Percentiles rank a stretch among this genome's conserved stretches.
These are phyloP conservation scores for Rhagoletis zephyria DNA, from an alignment of 1,140 invertebrate genomes.

Conservation along the genomic window DNA sequence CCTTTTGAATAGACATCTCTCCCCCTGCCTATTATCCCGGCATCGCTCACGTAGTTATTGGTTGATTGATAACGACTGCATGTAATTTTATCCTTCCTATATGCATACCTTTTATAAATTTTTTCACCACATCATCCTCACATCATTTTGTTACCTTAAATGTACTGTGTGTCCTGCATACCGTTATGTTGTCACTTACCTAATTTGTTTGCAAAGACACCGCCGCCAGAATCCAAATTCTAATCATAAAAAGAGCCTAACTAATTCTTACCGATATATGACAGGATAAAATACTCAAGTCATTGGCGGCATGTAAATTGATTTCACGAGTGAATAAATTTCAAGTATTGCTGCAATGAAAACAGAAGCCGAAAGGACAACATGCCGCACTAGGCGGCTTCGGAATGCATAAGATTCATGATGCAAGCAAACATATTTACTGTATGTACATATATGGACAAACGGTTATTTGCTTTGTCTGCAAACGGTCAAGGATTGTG, in stretches of 20 bases:
- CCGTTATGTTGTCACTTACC: constrained; percentile 37
- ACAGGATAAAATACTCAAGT: constrained; percentile 45
- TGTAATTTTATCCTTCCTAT: no score
- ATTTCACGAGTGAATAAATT: not conserved
- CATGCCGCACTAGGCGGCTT: constrained; percentile 7
- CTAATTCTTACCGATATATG: constrained; percentile 26
- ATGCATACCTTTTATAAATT: not conserved
- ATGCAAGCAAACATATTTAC: not conserved
- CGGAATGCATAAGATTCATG: not conserved
- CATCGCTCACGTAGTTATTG: no score
- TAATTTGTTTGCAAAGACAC: constrained; percentile 30
- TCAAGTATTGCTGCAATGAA: not conserved
- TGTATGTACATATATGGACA: not conserved
- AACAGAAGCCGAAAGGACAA: constrained; percentile 24
- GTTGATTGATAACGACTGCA: no score
- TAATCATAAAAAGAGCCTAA: constrained; percentile 49
- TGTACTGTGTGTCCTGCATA: not conserved
- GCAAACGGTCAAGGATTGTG: constrained; percentile 31
- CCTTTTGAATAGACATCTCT: no score
- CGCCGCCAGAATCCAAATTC: not conserved
- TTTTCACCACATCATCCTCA: not conserved
- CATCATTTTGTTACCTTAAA: not conserved
- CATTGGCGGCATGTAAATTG: constrained; percentile 48
- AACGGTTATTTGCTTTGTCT: not conserved
- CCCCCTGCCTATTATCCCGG: no score